Conservation (phyloP, 2,113 vertebrate species). For the Otus sunia region DNA sequence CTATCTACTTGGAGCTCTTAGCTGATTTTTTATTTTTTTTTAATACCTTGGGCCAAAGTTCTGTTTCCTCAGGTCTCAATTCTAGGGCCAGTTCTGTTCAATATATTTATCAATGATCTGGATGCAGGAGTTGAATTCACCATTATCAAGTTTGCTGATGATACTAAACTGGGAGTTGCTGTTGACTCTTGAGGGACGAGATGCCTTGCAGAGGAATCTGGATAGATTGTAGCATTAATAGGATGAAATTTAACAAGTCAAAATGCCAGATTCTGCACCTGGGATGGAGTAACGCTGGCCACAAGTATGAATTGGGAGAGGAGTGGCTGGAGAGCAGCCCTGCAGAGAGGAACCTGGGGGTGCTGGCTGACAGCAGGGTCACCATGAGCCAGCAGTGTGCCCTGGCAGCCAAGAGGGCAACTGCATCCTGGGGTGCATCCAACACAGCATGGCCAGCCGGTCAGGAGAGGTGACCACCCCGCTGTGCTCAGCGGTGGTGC, state of each 20-base stretch:
- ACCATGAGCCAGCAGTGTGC: accelerated
- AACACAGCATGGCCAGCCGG: too few species aligned
- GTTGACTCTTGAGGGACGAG: background rate
- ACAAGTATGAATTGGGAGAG: background rate
- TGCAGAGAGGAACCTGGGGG: background rate
- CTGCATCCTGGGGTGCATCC: background rate
- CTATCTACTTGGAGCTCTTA: background rate
- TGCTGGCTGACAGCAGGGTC: background rate
- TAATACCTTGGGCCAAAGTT: background rate
- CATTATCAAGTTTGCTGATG: background rate
- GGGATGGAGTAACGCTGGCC: background rate
- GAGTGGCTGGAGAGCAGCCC: background rate
- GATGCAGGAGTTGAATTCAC: background rate
- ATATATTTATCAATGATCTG: background rate
- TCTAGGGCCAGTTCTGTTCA: background rate
- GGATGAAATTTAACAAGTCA: background rate
- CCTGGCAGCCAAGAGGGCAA: background rate
- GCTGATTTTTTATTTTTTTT: background rate
- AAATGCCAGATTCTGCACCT: background rate
- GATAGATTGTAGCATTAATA: background rate
- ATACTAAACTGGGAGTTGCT: background rate
- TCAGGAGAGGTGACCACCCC: background rate
- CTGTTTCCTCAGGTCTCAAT: background rate
- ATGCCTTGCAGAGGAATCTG: background rate
- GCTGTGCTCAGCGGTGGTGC: accelerated